phyloP scores from a whole-genome alignment of 2,888 invertebrate species.

The Tineola bisselliella region DNA sequence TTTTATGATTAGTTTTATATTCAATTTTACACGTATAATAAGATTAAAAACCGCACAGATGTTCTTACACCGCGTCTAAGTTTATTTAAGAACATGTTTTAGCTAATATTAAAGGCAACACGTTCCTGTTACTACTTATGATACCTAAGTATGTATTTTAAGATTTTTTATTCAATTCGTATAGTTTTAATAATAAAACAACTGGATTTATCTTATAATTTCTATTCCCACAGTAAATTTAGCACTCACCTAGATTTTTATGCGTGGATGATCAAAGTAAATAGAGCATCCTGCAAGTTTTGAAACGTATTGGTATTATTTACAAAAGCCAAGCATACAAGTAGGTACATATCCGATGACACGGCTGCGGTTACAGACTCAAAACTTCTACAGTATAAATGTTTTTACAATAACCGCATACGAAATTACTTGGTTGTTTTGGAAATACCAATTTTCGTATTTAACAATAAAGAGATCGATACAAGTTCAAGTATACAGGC shows the following conservation, averaged over 20 bases:
- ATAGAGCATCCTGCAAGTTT: neutral
- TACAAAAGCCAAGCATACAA: neutral
- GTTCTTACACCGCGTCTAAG: too few relatives aligned
- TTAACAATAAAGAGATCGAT: neutral
- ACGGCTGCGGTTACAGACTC: slow-evolving; percentile 4
- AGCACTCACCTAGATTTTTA: neutral
- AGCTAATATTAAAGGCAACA: too few relatives aligned
- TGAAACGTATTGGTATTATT: neutral
- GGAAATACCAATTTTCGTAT: neutral
- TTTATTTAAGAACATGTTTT: too few relatives aligned
- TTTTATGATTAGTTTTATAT: too few relatives aligned
- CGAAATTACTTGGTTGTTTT: neutral
- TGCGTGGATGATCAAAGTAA: neutral
- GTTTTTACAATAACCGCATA: neutral
- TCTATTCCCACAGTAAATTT: neutral
- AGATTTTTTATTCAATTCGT: too few relatives aligned
- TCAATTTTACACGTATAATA: too few relatives aligned
- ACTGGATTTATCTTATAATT: neutral
- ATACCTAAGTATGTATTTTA: too few relatives aligned
- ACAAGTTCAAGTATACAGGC: too few relatives aligned
- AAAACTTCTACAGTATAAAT: neutral
- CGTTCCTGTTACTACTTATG: too few relatives aligned
- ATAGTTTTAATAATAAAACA: too few relatives aligned
- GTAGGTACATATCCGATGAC: slow-evolving; percentile 9
- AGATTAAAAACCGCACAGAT: too few relatives aligned